Percentiles rank a stretch among this genome's conserved stretches.
Conservation (phyloP, 2,113 vertebrate species). For the Leucosticte australis region DNA sequence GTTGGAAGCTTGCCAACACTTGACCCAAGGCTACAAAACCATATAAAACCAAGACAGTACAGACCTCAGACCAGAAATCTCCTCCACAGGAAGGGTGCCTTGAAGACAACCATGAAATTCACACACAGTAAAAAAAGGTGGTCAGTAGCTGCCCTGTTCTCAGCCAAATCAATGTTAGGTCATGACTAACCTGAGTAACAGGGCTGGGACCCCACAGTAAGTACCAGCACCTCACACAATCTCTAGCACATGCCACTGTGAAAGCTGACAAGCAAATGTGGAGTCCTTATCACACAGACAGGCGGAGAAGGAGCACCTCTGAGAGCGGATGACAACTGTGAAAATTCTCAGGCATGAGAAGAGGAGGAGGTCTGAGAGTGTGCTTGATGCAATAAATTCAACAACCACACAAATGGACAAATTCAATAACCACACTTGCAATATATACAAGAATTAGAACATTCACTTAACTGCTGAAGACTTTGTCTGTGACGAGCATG, state of each 20-base stretch:
- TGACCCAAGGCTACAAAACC: neutral
- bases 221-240: neutral
- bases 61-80: neutral
- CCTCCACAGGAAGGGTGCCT: neutral
- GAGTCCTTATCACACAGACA: neutral
- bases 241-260: neutral
- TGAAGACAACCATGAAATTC: neutral
- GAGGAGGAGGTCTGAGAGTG: neutral
- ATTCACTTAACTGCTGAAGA: neutral
- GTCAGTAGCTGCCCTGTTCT: neutral
- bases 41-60: rapidly evolving
- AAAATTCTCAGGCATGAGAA: neutral
- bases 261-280: neutral
- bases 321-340: neutral
- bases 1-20: neutral
- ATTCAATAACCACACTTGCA: neutral
- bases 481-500: neutral
- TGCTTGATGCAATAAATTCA: neutral
- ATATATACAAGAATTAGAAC: neutral
- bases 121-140: neutral
- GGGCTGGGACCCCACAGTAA: neutral
- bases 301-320: neutral
- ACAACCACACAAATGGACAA: neutral
- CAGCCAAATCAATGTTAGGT: neutral
- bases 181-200: neutral